Base-by-base conservation (phyloP, 2,888 invertebrate species). In the Meiosimyza platycephala region DNA sequence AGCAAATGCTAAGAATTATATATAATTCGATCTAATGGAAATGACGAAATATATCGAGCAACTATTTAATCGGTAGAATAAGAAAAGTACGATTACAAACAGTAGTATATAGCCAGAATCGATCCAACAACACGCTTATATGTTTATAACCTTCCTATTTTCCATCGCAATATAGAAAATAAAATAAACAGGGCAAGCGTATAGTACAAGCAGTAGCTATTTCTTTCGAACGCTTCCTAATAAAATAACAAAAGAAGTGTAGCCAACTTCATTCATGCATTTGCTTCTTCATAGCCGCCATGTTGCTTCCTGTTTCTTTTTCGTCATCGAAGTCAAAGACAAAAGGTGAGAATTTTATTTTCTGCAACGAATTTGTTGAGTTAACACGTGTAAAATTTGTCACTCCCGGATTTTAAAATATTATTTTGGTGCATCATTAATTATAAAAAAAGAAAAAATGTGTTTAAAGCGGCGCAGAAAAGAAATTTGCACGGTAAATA, bases 281-380 rank as follows among this genome's bases (percentile, higher is more conserved):
- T 67, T 76, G 69, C 66, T 62, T 40, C 74, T 71, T 73, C 75
- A 71, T 64, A 71, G 75, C 78, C 78, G 82, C 83, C 82, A 85
- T 83, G 79, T 79, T 82, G 84, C 81, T 86, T 87, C 87, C 86
- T 84, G 80, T 83, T 86, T 86, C 86, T 86, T 86, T 86, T 85
- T 79, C 82, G 81, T 82, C 80, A 79, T 78, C 78, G 78, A 76
- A 77, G 76, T 84, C 82, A 80, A 83, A 82, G 83, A 80, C 79
- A 82, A 83, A 83, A 85, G 87, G 86, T 87, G 82, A 81, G 84
- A 80, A 81, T 82, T 83, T 83, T 78, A 80, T 78, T 78, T 82
- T 81, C 70, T 81, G 74, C 80, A 76, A 79, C 76, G 79, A 78
- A 77, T 80, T 81, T 79, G 78, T 77, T 78, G 78, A 79, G 80